Base-by-base conservation (phyloP, 1,140 invertebrate genomes). In the Drosophila kohkoa region DNA sequence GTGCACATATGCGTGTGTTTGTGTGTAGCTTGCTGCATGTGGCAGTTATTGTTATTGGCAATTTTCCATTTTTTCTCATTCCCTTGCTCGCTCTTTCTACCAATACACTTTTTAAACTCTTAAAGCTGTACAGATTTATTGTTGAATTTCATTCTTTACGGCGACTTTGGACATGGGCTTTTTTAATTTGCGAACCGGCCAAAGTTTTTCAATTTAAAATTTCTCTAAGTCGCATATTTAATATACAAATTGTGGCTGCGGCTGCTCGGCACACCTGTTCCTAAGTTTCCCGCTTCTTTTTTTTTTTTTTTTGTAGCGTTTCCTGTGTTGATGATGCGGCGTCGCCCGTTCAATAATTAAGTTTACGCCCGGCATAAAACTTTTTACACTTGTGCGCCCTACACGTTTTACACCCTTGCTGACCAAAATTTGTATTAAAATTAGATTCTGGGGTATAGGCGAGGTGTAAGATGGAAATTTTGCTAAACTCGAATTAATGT, bases 161-260 rank as follows among this genome's bases (percentile, higher is more conserved):
- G 45, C 48, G 83, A 83, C 63, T 80, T 83, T 88, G 78, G 68
- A 77, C 76, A 70, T 86, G 79, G 77, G 28, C 49, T 66, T 83
- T 87, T 89, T 88, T 81, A 88, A 83, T 88, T 88, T 88, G 73
- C 80, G 67, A 57, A 66, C 66, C 73, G 74, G 85, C 77, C 77
- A 83, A 88, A 88, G 81, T 88, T 88, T 88, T 88, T 88, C 83
- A 88, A 88, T 88, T 88, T 88, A 89, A 88, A 88, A 83, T 83
- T 75, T 87, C 64, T 72, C 70, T 72, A 74, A 82, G 80, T 83
- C 74, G 72, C 52, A 83, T 75, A 89, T 89, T 80, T 89, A 89
- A 88, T 88, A 89, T 81, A 87, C 77, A 87, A 80, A 88, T 80
- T 48, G 62, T 62, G 54, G 73, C 46, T 71, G 20, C 46, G 20